These are phyloP conservation scores for Falco biarmicus DNA, from an alignment of 2,797 vertebrate genomes.

Conservation along the genomic window DNA sequence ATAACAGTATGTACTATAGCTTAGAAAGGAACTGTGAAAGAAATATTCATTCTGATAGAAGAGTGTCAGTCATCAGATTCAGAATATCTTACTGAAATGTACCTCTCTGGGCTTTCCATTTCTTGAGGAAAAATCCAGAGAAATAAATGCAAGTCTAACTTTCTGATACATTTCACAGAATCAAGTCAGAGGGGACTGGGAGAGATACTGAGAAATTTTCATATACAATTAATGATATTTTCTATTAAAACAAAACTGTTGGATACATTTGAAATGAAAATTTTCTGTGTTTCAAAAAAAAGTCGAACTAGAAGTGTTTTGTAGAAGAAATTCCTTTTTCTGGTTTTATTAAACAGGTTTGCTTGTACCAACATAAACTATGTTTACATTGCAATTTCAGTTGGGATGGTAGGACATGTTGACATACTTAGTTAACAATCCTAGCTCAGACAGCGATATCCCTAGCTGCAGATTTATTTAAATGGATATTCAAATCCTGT, in stretches of 20 bases:
- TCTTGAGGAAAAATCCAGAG: neutral
- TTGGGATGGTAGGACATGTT: neutral
- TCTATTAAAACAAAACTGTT: neutral
- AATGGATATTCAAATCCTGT: neutral
- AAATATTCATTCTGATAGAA: neutral
- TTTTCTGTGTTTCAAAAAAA: neutral
- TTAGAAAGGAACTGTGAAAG: neutral
- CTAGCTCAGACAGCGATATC: neutral
- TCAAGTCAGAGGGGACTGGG: neutral
- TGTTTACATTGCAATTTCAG: neutral
- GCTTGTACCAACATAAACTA: neutral
- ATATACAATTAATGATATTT: neutral
- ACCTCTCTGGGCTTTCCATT: neutral
- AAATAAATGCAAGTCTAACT: neutral
- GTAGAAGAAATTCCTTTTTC: neutral
- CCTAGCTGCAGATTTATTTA: neutral
- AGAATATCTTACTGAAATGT: neutral
- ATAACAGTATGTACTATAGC: neutral
- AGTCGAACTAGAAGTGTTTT: neutral
- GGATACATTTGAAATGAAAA: neutral
- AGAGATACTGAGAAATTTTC: neutral
- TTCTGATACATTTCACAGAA: neutral
- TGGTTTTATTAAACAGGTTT: neutral
- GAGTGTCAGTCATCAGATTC: neutral
- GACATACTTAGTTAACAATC: neutral